Evolutionary conservation across 2,888 invertebrate genomes (phyloP).

Genomic region (Spodoptera picta): DNA sequence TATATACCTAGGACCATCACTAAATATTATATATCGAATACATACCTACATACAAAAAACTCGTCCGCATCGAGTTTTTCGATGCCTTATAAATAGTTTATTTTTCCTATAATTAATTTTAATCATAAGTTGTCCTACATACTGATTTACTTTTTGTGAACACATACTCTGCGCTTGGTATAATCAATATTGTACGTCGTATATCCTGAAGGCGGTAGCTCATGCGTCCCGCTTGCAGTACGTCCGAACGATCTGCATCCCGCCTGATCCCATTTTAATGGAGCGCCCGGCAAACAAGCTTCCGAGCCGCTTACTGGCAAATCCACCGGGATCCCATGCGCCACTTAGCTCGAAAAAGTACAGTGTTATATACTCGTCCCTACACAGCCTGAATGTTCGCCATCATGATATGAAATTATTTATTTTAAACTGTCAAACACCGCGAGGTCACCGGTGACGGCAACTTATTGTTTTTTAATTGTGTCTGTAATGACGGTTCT

Average conservation of each 20-base stretch:
- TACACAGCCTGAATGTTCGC: slow-evolving; percentile 47
- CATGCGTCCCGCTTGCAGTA: slow-evolving; percentile 67
- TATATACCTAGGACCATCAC: no score
- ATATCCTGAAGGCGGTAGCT: slow-evolving; percentile 61
- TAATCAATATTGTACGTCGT: slow-evolving; percentile 57
- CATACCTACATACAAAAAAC: no score
- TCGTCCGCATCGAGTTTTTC: no score
- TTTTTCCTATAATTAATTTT: no score
- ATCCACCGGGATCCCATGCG: slow-evolving; percentile 83
- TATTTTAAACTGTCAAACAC: no score
- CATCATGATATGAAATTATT: slow-evolving; percentile 34
- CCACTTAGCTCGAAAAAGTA: slow-evolving; percentile 80
- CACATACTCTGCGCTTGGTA: slow-evolving; percentile 31
- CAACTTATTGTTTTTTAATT: no score
- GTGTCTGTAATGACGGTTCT: no score
- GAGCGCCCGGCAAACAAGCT: slow-evolving; percentile 88
- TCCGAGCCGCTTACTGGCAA: slow-evolving; percentile 85
- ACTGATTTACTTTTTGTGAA: slow-evolving; percentile 32
- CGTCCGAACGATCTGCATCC: slow-evolving; percentile 87
- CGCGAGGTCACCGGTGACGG: no score
- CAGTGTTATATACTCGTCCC: slow-evolving; percentile 68
- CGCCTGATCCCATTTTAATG: slow-evolving; percentile 88
- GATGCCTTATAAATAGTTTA: no score
- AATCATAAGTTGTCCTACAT: no score
- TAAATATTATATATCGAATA: slow-evolving; percentile 2